Percentiles rank a stretch among this genome's conserved stretches.
Evolutionary conservation across 2,888 invertebrate species (phyloP).

Genomic region (Iselma pallidipennis): DNA sequence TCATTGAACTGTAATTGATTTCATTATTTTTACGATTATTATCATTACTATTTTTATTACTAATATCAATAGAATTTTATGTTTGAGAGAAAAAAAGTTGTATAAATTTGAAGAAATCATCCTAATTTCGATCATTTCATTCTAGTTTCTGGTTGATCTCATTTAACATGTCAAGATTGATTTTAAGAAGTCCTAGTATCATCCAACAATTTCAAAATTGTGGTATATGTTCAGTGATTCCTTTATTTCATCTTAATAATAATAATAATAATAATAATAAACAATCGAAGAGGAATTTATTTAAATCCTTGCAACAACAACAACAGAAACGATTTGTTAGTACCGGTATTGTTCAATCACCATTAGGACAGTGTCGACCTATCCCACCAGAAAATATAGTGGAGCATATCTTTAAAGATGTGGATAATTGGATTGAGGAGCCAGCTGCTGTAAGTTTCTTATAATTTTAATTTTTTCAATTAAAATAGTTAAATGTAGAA

Average conservation of each 20-base stretch:
- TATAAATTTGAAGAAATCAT: slow-evolving; percentile 2
- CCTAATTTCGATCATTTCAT: not conserved
- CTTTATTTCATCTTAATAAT: too few relatives aligned
- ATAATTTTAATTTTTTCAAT: too few relatives aligned
- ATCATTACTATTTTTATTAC: too few relatives aligned
- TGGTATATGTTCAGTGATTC: slow-evolving; percentile 30
- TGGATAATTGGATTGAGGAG: slow-evolving; percentile 62
- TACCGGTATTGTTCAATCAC: slow-evolving; percentile 53
- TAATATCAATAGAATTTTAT: not conserved
- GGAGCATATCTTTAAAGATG: slow-evolving; percentile 63
- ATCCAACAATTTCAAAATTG: slow-evolving; percentile 30
- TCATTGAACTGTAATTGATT: not conserved
- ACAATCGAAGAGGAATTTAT: not conserved
- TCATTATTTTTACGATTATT: slow-evolving; percentile 2
- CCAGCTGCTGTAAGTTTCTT: slow-evolving; percentile 71
- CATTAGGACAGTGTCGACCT: slow-evolving; percentile 59
- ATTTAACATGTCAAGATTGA: slow-evolving; percentile 16
- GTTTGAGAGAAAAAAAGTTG: not conserved
- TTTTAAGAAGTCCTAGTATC: slow-evolving; percentile 15
- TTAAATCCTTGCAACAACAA: not conserved
- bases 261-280: too few relatives aligned
- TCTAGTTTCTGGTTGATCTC: not conserved
- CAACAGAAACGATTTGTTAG: not conserved
- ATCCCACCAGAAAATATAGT: slow-evolving; percentile 63
- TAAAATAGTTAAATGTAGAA: too few relatives aligned